Evolutionary conservation across 2,113 vertebrate species (phyloP).

Genomic region (Tamias sibiricus): DNA sequence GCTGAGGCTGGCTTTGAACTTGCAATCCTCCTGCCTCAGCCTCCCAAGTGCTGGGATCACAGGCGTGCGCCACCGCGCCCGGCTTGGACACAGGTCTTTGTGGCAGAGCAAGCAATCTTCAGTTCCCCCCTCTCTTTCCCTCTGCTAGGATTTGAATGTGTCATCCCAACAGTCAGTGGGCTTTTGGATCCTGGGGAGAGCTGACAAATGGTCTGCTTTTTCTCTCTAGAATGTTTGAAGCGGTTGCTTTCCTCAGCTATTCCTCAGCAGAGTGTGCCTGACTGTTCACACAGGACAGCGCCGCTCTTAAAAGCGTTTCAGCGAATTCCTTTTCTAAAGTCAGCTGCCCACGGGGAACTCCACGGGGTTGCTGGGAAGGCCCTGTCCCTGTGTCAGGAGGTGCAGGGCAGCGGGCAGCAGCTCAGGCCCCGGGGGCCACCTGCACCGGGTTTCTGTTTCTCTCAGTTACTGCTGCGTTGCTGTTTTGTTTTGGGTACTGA

Average conservation of each 20-base stretch:
- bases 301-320: background rate
- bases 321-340: background rate
- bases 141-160: slow-evolving; percentile 24
- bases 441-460: fast-evolving
- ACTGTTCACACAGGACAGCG: background rate
- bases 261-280: background rate
- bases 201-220: background rate
- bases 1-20: too few species aligned
- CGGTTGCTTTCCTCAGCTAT: background rate
- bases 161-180: background rate
- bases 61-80: too few species aligned
- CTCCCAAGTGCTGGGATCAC: too few species aligned
- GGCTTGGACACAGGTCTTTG: background rate
- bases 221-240: background rate
- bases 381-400: background rate
- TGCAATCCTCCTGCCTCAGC: too few species aligned
- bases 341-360: fast-evolving
- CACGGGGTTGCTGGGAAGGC: background rate
- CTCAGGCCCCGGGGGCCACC: fast-evolving
- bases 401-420: too few species aligned
- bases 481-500: too few species aligned
- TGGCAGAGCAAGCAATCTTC: background rate
- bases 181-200: background rate
- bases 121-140: fast-evolving
- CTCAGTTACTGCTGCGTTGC: too few species aligned